Conservation (phyloP, 2,888 invertebrate species). For the Lamproptera curius region DNA sequence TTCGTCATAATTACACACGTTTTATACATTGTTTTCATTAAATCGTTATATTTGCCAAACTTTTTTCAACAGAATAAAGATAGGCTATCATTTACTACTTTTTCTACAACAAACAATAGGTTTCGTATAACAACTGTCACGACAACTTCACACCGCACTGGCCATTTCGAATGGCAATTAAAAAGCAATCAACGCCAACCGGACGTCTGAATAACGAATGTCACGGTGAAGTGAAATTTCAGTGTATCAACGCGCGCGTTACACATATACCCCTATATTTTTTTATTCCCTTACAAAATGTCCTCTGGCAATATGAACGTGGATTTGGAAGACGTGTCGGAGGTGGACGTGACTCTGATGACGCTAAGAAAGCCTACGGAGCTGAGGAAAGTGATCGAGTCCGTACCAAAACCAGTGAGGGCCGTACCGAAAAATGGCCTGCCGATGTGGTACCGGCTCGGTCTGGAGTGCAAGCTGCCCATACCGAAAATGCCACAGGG, state of each 20-base stretch:
- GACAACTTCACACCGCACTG: conserved; percentile 6
- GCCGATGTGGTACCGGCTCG: conserved; percentile 72
- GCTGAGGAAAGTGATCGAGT: conserved; percentile 65
- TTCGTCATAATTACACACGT: not conserved
- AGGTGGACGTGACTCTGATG: conserved; percentile 56
- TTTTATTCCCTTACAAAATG: conserved; percentile 29
- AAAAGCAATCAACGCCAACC: conserved; percentile 25
- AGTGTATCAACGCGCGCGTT: conserved; percentile 31
- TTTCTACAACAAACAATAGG: conserved; percentile 15
- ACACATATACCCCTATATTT: conserved; percentile 34
- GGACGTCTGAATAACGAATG: conserved; percentile 37
- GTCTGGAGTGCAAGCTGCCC: conserved; percentile 74
- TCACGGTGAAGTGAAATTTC: conserved; percentile 40
- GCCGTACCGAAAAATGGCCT: conserved; percentile 71
- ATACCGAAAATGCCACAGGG: conserved; percentile 72
- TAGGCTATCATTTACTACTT: not conserved
- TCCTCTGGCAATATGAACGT: conserved; percentile 32
- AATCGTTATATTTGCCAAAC: not conserved
- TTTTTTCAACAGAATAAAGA: not conserved
- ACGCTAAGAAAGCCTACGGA: conserved; percentile 67
- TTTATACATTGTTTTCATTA: not conserved
- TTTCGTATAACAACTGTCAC: conserved; percentile 9
- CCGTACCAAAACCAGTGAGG: conserved; percentile 62
- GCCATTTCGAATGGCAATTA: conserved; percentile 20
- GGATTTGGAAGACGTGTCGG: conserved; percentile 41